phyloP scores from a whole-genome alignment of 2,797 vertebrate genomes.

The Crotalus adamanteus region DNA sequence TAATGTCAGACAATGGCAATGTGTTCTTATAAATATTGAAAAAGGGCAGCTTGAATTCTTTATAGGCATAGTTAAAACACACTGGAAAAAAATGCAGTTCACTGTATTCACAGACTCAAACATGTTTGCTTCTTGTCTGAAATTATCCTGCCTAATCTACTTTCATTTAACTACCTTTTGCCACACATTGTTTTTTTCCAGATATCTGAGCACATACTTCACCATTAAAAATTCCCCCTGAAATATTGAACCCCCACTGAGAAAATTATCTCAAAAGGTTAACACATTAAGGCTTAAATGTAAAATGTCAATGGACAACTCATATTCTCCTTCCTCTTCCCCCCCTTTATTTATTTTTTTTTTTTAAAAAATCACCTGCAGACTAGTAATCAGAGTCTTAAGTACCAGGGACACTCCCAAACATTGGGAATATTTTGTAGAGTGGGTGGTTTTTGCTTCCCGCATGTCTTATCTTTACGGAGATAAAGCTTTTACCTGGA shows the following conservation, averaged over 20 bases:
- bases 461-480: not conserved
- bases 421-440: not conserved
- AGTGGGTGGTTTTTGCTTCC: not conserved
- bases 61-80: slow-evolving; percentile 20
- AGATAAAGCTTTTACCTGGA: slow-evolving; percentile 18
- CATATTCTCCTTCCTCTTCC: slow-evolving; percentile 5
- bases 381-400: slow-evolving; percentile 23
- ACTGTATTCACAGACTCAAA: slow-evolving; percentile 42
- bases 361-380: not conserved
- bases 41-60: slow-evolving; percentile 37
- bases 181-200: slow-evolving; percentile 60
- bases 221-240: slow-evolving; percentile 59
- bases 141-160: slow-evolving; percentile 47
- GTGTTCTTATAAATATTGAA: slow-evolving; percentile 32
- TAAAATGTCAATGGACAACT: slow-evolving; percentile 63
- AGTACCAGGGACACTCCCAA: not conserved
- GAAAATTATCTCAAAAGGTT: slow-evolving; percentile 68
- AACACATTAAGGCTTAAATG: slow-evolving; percentile 50
- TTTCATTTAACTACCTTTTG: slow-evolving; percentile 48
- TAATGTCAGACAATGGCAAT: slow-evolving; percentile 24
- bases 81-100: slow-evolving; percentile 27
- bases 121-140: slow-evolving; percentile 36
- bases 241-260: slow-evolving; percentile 63
- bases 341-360: not conserved
- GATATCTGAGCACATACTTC: slow-evolving; percentile 56